These are phyloP conservation scores for Chelonia mydas DNA, from an alignment of 2,797 vertebrate genomes.

Conservation along the genomic window DNA sequence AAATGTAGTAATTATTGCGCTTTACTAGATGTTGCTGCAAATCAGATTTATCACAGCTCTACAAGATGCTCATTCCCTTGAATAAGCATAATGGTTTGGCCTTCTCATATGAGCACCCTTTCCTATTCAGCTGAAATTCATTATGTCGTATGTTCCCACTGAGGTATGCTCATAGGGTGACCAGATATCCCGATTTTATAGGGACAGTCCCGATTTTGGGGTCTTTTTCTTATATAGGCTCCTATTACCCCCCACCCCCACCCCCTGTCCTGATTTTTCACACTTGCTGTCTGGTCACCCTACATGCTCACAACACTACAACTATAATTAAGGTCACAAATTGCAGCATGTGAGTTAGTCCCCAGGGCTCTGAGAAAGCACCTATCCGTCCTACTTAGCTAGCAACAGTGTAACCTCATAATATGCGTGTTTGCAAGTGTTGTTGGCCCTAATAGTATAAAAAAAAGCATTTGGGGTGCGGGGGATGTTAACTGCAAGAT, in stretches of 20 bases:
- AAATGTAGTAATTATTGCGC: not conserved
- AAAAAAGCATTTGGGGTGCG: not conserved
- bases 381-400: not conserved
- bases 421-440: not conserved
- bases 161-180: not conserved
- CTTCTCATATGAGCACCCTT: not conserved
- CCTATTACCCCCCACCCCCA: too few relatives aligned
- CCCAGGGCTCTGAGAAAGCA: not conserved
- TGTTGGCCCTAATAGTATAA: accelerated
- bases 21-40: not conserved
- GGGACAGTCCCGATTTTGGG: too few relatives aligned
- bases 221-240: too few relatives aligned
- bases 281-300: too few relatives aligned
- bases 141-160: not conserved
- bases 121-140: not conserved
- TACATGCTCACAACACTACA: not conserved
- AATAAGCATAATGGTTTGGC: not conserved
- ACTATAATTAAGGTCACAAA: not conserved
- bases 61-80: not conserved
- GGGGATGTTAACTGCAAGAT: not conserved
- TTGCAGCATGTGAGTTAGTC: not conserved
- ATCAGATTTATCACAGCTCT: not conserved
- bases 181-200: too few relatives aligned
- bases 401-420: not conserved
- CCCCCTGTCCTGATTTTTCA: too few relatives aligned